A percentile compares a stretch with the other conserved stretches of the same genome.
Conservation (phyloP, 2,888 invertebrate species). For the Polietes domitor region DNA sequence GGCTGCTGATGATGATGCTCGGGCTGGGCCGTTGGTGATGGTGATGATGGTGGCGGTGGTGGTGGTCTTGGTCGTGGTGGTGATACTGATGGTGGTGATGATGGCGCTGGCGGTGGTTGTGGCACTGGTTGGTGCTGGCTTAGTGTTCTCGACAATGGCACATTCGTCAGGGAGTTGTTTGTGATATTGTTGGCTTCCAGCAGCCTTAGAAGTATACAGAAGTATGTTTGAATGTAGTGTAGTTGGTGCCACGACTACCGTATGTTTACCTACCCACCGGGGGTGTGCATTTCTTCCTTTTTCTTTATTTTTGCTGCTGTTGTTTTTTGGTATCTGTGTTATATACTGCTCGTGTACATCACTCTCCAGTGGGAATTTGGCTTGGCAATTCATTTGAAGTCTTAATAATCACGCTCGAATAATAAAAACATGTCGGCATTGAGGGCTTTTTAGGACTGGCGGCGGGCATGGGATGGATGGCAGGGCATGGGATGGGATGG, state of each 20-base stretch:
- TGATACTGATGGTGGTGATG: background rate
- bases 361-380: conserved; percentile 66
- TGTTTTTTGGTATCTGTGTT: conserved; percentile 30
- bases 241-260: conserved; percentile 55
- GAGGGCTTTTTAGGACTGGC: conserved; percentile 48
- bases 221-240: conserved; percentile 43
- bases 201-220: conserved; percentile 61
- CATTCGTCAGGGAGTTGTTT: conserved; percentile 44
- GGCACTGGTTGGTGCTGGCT: conserved; percentile 37
- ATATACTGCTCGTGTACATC: conserved; percentile 37
- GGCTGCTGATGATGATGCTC: conserved; percentile 32
- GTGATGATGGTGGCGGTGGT: background rate
- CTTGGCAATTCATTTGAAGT: conserved; percentile 54
- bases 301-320: background rate
- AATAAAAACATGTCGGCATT: conserved; percentile 65
- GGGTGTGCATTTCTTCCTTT: conserved; percentile 49
- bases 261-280: conserved; percentile 50
- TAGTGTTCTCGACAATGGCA: conserved; percentile 49
- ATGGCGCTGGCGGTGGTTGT: background rate
- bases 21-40: background rate
- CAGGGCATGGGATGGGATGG: background rate
- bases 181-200: conserved; percentile 54
- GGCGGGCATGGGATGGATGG: background rate
- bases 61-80: conserved; percentile 2
- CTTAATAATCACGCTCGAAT: conserved; percentile 69